Evolutionary conservation across 1,140 invertebrate species (phyloP).

Genomic region (Sminthurides bifidus): DNA sequence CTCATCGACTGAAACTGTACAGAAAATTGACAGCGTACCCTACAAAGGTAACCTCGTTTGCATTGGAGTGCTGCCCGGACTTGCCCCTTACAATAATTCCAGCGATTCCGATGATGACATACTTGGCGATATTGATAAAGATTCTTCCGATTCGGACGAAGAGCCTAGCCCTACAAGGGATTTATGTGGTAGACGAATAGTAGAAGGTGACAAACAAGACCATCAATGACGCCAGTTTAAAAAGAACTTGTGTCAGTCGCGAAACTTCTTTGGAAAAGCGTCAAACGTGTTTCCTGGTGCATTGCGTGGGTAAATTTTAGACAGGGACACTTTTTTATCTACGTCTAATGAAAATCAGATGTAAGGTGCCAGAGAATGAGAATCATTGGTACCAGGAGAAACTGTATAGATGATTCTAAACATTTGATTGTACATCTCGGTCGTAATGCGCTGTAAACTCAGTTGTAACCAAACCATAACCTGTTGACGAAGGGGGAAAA

Average conservation of each 20-base stretch:
- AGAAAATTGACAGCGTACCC: slow-evolving; percentile 16
- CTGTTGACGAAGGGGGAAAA: too few relatives aligned
- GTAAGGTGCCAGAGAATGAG: too few relatives aligned
- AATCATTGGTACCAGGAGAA: too few relatives aligned
- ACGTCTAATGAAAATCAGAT: too few relatives aligned
- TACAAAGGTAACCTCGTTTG: slow-evolving; percentile 45
- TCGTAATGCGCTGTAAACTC: too few relatives aligned
- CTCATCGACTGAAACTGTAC: background rate
- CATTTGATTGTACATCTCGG: too few relatives aligned
- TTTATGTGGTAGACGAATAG: slow-evolving; percentile 25
- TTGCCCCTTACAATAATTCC: slow-evolving; percentile 57
- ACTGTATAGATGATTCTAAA: too few relatives aligned
- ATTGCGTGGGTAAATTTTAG: too few relatives aligned
- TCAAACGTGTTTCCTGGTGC: slow-evolving; percentile 1
- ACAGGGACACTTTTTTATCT: too few relatives aligned
- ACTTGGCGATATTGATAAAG: slow-evolving; percentile 2
- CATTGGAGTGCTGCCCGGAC: slow-evolving; percentile 61
- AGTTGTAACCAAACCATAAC: too few relatives aligned
- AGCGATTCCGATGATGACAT: slow-evolving; percentile 38
- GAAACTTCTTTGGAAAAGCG: background rate
- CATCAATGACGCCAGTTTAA: background rate
- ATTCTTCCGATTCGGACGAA: slow-evolving; percentile 2
- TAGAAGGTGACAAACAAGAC: slow-evolving; percentile 12
- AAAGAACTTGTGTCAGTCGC: background rate
- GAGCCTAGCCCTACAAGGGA: slow-evolving; percentile 10